Evolutionary conservation across 2,888 invertebrate species (phyloP), one percentile per base, ranked within the genome.

Genomic region (Diarsia mendica): DNA sequence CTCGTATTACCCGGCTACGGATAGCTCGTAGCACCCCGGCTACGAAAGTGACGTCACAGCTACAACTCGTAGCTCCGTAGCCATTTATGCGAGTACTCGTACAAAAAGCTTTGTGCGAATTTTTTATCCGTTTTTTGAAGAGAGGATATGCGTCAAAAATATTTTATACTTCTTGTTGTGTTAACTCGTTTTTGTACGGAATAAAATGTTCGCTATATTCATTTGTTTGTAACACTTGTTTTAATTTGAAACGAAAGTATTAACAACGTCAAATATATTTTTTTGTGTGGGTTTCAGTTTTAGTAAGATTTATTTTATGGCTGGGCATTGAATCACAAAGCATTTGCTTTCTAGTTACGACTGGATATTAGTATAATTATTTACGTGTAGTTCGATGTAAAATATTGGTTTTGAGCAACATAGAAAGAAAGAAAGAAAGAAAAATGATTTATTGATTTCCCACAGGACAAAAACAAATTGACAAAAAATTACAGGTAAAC

Each of bases 21-120:
- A 23, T 66, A 58, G 55, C 60, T 74, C 74, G 84, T 77, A 85
- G 79, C 68, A 77, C 23, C n/a, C n/a, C 33, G 23, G 80, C 83
- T 83, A 85, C 85, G 70, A 66, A 60, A 72, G 80, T 83, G 70
- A 85, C 80, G 83, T 83, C 76, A 77, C 72, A 66, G 72, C 77
- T 80, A 84, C 74, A 65, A 63, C 72, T 72, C 79, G 84, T 53
- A 53, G 72, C 80, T 64, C 20, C 55, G 85, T 77, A 83, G 83
- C 83, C 72, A 83, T 83, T 85, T 77, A 68, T 72, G 60, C 15
- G 69, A 77, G 53, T 70, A 28, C 28, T 28, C 28, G 28, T 28
- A 81, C 82, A 83, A 71, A 61, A 78, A 83, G 78, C 86, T 74
- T 80, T 77, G 86, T 67, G 51, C 48, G 61, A 66, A n/a, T 70